phyloP scores from a whole-genome alignment of 1,140 invertebrate species.

The Heliothis virescens region DNA sequence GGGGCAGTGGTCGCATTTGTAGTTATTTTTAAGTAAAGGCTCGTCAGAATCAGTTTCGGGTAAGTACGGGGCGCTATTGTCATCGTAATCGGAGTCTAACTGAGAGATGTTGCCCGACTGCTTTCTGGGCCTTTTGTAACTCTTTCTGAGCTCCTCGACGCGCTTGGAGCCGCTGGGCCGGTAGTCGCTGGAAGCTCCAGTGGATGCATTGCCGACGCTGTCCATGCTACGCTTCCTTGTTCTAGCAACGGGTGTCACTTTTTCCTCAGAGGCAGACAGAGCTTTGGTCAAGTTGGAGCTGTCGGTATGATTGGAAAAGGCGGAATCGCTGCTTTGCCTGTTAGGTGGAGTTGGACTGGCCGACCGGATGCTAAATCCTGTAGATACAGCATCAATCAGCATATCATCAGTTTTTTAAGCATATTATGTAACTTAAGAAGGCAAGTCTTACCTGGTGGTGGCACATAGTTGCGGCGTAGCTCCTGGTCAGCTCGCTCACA shows the following conservation, averaged over 20 bases:
- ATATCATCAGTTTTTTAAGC: too few relatives aligned
- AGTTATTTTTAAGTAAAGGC: slow-evolving; percentile 57
- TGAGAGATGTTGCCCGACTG: slow-evolving; percentile 55
- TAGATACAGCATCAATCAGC: neutral
- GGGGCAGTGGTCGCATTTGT: slow-evolving; percentile 74
- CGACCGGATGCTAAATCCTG: slow-evolving; percentile 68
- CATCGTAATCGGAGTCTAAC: slow-evolving; percentile 76
- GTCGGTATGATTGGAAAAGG: slow-evolving; percentile 79
- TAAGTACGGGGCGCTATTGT: slow-evolving; percentile 65
- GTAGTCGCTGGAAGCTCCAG: slow-evolving; percentile 34
- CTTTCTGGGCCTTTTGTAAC: slow-evolving; percentile 62
- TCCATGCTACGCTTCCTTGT: slow-evolving; percentile 47
- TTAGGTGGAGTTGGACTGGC: slow-evolving; percentile 66
- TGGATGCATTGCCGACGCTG: slow-evolving; percentile 31
- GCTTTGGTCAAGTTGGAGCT: slow-evolving; percentile 70
- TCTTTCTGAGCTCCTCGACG: slow-evolving; percentile 67
- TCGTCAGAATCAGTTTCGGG: slow-evolving; percentile 78
- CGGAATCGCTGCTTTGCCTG: slow-evolving; percentile 82
- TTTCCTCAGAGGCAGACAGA: slow-evolving; percentile 55
- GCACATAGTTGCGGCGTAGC: slow-evolving; percentile 81
- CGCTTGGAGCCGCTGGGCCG: slow-evolving; percentile 65
- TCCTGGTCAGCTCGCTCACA: slow-evolving; percentile 84
- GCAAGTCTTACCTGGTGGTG: slow-evolving; percentile 71
- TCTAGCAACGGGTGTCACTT: slow-evolving; percentile 30
- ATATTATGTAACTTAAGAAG: neutral